Evolutionary conservation across 2,888 invertebrate genomes (phyloP), one percentile per base, ranked within the genome.

Genomic region (Lepeophtheirus nordmannii): DNA sequence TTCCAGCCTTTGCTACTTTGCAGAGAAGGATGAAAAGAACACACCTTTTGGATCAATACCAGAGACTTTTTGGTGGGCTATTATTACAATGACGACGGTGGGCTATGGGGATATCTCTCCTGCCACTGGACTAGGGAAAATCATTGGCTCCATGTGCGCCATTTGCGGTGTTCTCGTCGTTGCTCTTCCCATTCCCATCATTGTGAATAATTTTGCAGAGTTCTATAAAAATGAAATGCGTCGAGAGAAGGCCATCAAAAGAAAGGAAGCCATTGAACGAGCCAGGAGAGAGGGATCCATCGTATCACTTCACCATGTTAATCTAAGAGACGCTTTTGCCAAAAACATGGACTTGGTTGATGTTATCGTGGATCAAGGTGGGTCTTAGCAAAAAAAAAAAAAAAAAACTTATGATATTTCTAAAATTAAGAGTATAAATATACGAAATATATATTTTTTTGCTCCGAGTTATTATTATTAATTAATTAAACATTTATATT

Each of bases 121-220:
- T 78, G 91, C 88, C 77, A 97, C 97, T 77, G 86, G 89, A 77
- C 85, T 93, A 81, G 98, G 98, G 81, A 97, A 97, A 83, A 85
- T 97, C 81, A 96, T 98, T 82, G 98, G 97, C 82, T 90, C 92
- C 82, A 92, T 96, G 82, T 97, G 97, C 86, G 97, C 97, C 85
- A 92, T 98, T 82, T 97, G 96, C 85, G 98, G 98, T 82, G 97
- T 98, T 80, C 85, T 98, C 86, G 97, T 97, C 83, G 92, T 98
- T 85, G 97, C 97, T 83, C 88, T 98, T 83, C 98, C 98, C 84
- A 97, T 98, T 85, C 97, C 98, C 80, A 97, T 98, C 85, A 97
- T 98, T 82, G 98, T 98, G 82, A 96, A 96, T 86, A 97, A 97
- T 85, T 97, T 97, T 84, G 94, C 96, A 82, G 96, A 97, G 85